A percentile compares a stretch with the other conserved stretches of the same genome.
These are phyloP conservation scores for Plutella xylostella DNA, from an alignment of 2,888 invertebrate species.

Conservation along the genomic window DNA sequence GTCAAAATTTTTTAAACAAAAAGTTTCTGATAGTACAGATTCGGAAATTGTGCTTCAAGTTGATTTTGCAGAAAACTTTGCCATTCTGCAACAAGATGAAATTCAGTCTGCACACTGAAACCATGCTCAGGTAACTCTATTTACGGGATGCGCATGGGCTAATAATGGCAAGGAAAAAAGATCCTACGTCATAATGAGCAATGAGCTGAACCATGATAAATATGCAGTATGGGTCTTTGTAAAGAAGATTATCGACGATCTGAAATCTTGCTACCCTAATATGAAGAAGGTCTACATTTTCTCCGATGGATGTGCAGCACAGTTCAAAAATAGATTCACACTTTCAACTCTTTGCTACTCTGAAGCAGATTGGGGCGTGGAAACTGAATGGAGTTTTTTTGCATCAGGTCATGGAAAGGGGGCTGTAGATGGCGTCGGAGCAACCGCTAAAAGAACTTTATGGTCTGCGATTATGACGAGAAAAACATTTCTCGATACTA, in stretches of 20 bases:
- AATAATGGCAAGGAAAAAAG: background rate
- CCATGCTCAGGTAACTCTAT: background rate
- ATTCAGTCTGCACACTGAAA: background rate
- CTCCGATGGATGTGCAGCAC: background rate
- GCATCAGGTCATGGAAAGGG: background rate
- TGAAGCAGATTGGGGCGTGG: background rate
- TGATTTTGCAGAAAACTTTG: background rate
- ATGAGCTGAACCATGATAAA: background rate
- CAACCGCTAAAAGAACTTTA: background rate
- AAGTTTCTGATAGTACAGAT: background rate
- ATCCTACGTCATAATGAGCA: background rate
- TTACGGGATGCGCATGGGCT: background rate
- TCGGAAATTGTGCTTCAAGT: background rate
- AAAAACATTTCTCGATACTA: background rate
- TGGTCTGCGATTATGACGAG: background rate
- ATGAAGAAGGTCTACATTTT: background rate
- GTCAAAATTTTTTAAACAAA: background rate
- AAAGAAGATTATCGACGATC: background rate
- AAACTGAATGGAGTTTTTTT: background rate
- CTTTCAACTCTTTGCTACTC: background rate
- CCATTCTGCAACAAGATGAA: background rate
- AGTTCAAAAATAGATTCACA: background rate
- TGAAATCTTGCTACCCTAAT: background rate
- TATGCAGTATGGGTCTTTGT: background rate
- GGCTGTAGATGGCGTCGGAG: background rate